Conservation (phyloP, 2,797 vertebrate genomes). For the Gymnoscopelus braueri region DNA sequence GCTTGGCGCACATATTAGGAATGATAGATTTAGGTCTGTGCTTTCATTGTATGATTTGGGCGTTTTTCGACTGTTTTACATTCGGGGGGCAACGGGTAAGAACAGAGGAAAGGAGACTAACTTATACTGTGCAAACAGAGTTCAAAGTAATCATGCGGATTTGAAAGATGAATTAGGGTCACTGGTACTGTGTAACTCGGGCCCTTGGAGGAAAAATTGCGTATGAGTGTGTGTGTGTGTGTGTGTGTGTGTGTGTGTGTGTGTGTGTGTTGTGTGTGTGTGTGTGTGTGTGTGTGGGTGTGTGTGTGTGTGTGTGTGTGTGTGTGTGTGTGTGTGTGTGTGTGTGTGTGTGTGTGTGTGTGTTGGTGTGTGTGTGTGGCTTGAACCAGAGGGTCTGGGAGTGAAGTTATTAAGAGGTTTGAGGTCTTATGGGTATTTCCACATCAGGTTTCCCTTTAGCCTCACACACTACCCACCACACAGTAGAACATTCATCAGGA, state of each 20-base stretch:
- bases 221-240: not conserved
- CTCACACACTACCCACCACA: constrained; percentile 45
- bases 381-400: constrained; percentile 43
- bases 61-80: constrained; percentile 69
- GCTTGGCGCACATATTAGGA: constrained; percentile 68
- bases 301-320: not conserved
- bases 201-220: constrained; percentile 28
- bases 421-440: constrained; percentile 62
- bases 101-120: constrained; percentile 20
- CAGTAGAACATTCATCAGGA: constrained; percentile 52
- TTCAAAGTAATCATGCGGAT: constrained; percentile 71
- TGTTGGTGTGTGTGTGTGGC: constrained; percentile 25
- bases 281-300: constrained; percentile 11
- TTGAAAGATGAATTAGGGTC: constrained; percentile 67
- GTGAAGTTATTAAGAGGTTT: constrained; percentile 59
- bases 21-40: constrained; percentile 65
- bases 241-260: too few relatives aligned
- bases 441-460: constrained; percentile 58
- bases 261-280: not conserved
- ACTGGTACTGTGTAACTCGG: constrained; percentile 46
- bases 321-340: not conserved
- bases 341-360: not conserved
- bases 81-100: constrained; percentile 6
- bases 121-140: constrained; percentile 55
- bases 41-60: constrained; percentile 72